Conservation (phyloP, 2,888 invertebrate species). For the Stenodema calcarata region DNA sequence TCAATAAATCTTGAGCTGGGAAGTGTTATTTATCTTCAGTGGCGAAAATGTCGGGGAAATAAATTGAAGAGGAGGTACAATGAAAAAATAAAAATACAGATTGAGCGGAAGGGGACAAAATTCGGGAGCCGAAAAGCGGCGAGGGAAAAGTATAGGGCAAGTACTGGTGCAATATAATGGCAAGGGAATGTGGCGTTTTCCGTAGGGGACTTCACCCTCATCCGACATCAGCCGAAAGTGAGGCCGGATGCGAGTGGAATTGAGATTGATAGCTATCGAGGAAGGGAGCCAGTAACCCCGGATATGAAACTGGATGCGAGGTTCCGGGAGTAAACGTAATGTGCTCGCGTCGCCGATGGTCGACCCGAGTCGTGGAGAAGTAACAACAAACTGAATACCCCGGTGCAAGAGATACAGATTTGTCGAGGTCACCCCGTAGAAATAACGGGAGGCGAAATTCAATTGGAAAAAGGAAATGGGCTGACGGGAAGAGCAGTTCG, state of each 20-base stretch:
- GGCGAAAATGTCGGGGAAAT: not conserved
- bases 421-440: not conserved
- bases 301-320: not conserved
- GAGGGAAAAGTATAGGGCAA: not conserved
- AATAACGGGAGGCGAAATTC: not conserved
- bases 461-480: not conserved
- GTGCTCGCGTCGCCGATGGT: not conserved
- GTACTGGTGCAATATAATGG: not conserved
- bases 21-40: not conserved
- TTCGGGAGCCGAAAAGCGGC: not conserved
- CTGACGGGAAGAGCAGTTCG: not conserved
- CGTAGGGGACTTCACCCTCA: not conserved
- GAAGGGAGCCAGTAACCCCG: not conserved
- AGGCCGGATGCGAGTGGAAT: slow-evolving; percentile 9
- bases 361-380: not conserved
- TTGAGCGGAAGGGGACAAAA: not conserved
- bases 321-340: not conserved
- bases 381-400: not conserved
- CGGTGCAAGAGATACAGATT: not conserved
- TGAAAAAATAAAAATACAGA: not conserved
- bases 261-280: slow-evolving; percentile 32
- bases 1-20: not conserved
- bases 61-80: not conserved
- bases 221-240: too few relatives aligned
- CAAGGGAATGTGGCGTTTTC: not conserved